Evolutionary conservation across 2,113 vertebrate genomes (phyloP).

Genomic region (Bettongia penicillata): DNA sequence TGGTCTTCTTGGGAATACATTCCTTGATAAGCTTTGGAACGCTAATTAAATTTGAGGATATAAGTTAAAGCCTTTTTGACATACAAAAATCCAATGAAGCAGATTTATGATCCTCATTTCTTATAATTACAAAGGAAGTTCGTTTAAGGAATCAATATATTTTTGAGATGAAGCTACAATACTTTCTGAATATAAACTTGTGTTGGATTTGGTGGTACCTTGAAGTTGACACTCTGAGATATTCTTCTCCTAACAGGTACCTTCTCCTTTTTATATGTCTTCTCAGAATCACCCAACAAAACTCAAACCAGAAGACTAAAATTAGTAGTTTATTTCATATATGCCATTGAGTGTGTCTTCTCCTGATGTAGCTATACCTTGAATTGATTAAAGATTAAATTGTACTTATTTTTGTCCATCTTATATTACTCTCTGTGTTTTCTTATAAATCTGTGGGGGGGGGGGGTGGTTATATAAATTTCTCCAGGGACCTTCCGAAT

Average conservation of each 20-base stretch:
- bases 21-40: neutral
- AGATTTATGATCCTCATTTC: neutral
- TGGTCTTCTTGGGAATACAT: neutral
- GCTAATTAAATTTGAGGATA: neutral
- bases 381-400: neutral
- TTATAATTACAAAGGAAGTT: neutral
- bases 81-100: neutral
- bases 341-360: neutral
- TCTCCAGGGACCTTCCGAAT: neutral
- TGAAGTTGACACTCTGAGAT: neutral
- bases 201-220: neutral
- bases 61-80: neutral
- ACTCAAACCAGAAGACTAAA: neutral
- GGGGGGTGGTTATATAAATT: neutral
- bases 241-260: no score
- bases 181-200: neutral
- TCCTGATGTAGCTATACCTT: neutral
- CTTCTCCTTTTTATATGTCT: accelerated
- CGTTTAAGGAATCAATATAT: neutral
- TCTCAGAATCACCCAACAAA: neutral
- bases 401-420: neutral
- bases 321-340: neutral
- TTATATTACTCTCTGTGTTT: neutral
- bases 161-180: neutral
- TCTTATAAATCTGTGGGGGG: neutral